phyloP scores from a whole-genome alignment of 1,140 invertebrate genomes.

The Drosophila arawakana region DNA sequence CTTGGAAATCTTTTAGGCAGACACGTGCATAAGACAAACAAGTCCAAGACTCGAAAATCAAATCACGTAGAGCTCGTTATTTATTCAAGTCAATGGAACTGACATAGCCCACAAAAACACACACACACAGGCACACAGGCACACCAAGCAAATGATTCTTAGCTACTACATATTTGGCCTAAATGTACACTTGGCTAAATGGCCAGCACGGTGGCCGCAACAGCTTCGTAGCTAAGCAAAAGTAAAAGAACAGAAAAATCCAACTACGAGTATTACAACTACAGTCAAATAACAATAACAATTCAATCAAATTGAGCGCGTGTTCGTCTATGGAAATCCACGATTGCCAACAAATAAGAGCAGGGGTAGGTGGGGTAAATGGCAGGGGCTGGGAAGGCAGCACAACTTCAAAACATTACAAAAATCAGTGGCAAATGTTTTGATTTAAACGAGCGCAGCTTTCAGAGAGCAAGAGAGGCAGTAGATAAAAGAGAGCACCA shows the following conservation, averaged over 20 bases:
- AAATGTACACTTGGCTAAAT: conserved; percentile 70
- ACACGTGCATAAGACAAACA: conserved; percentile 53
- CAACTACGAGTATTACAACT: conserved; percentile 20
- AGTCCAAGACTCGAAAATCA: conserved; percentile 52
- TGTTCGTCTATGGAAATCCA: conserved; percentile 66
- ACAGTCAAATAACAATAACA: conserved; percentile 74
- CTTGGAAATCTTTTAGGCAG: conserved; percentile 45
- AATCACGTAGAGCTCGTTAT: conserved; percentile 71
- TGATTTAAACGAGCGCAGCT: conserved; percentile 56
- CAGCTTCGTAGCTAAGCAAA: conserved; percentile 41
- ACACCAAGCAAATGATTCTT: background rate
- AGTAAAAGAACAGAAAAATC: conserved; percentile 7
- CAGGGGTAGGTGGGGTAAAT: background rate
- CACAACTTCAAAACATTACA: conserved; percentile 37
- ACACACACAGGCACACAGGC: conserved; percentile 27
- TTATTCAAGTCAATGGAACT: conserved; percentile 61
- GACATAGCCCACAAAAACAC: conserved; percentile 25
- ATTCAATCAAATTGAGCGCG: conserved; percentile 76
- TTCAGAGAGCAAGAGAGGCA: background rate
- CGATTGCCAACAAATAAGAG: conserved; percentile 54
- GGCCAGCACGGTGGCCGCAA: conserved; percentile 47
- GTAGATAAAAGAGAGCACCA: background rate
- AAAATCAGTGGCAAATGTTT: conserved; percentile 53
- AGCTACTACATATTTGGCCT: conserved; percentile 55
- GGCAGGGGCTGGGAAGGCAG: background rate